phyloP scores from a whole-genome alignment of 2,113 vertebrate genomes.

The Marmota flaviventris region DNA sequence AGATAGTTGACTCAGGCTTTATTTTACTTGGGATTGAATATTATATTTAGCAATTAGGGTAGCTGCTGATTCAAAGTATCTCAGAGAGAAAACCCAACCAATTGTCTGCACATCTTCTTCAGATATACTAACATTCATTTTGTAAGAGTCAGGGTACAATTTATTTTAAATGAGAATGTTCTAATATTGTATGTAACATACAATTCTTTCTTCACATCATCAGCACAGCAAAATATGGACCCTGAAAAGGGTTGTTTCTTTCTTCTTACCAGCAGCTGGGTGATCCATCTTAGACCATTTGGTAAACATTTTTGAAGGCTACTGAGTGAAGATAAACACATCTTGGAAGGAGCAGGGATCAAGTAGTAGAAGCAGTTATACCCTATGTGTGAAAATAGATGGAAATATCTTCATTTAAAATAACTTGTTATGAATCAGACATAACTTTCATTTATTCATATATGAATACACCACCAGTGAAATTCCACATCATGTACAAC shows the following conservation, averaged over 20 bases:
- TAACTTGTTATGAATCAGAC: not conserved
- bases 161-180: conserved; percentile 60
- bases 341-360: conserved; percentile 47
- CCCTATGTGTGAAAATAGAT: conserved; percentile 15
- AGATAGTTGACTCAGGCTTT: not conserved
- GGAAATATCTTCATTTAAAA: conserved; percentile 1
- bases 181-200: conserved; percentile 58
- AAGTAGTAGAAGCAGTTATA: conserved; percentile 31
- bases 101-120: conserved; percentile 5
- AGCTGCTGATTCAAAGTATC: not conserved
- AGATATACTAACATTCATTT: conserved; percentile 10
- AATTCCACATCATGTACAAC: too few relatives aligned
- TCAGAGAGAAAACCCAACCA: not conserved
- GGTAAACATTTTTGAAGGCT: conserved; percentile 60
- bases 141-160: conserved; percentile 42
- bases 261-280: conserved; percentile 57
- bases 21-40: not conserved
- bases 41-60: not conserved
- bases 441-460: too few relatives aligned
- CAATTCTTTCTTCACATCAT: conserved; percentile 44
- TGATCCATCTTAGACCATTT: conserved; percentile 65
- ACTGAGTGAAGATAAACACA: conserved; percentile 51
- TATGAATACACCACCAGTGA: too few relatives aligned
- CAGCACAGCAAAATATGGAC: conserved; percentile 31
- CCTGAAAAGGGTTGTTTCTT: conserved; percentile 59